These are phyloP conservation scores for Acanthaster planci DNA, from an alignment of 35 echinoderm and acorn worm genomes.

Conservation along the genomic window DNA sequence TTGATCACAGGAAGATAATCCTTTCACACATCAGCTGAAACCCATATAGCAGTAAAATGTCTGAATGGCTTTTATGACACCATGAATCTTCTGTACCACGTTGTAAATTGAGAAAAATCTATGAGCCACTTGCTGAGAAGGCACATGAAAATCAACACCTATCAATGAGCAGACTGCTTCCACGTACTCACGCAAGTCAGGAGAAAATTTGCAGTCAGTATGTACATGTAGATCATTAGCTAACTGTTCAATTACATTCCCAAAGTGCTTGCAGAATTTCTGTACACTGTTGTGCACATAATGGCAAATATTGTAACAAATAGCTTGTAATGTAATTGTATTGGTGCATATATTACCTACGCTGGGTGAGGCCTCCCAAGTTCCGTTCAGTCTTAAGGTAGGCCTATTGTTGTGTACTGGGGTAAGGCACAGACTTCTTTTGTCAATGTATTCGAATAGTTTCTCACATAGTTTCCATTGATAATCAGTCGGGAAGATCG, in stretches of 20 bases:
- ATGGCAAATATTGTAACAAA: too few relatives aligned
- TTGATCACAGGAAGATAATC: constrained; percentile 42
- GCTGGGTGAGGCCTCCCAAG: too few relatives aligned
- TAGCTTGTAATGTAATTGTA: too few relatives aligned
- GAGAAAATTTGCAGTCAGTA: constrained; percentile 34
- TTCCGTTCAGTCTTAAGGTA: too few relatives aligned
- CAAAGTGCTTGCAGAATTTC: constrained; percentile 50
- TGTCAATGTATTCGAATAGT: too few relatives aligned
- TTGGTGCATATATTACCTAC: too few relatives aligned
- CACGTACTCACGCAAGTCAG: constrained; percentile 59
- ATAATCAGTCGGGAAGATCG: too few relatives aligned
- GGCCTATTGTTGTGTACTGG: too few relatives aligned
- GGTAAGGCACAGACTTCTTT: too few relatives aligned
- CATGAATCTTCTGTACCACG: constrained; percentile 45
- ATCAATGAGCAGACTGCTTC: constrained; percentile 38
- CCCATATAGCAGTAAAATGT: constrained; percentile 68
- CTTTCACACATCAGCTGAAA: constrained; percentile 24
- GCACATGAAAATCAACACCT: constrained; percentile 45
- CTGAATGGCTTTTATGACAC: constrained; percentile 55
- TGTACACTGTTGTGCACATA: constrained; percentile 51
- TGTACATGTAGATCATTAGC: constrained; percentile 56
- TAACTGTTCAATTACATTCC: constrained; percentile 34
- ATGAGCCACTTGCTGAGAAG: constrained; percentile 49
- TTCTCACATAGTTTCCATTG: too few relatives aligned
- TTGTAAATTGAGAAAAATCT: constrained; percentile 59